Evolutionary conservation across 2,113 vertebrate genomes (phyloP).

Genomic region (Odobenus rosmarus): DNA sequence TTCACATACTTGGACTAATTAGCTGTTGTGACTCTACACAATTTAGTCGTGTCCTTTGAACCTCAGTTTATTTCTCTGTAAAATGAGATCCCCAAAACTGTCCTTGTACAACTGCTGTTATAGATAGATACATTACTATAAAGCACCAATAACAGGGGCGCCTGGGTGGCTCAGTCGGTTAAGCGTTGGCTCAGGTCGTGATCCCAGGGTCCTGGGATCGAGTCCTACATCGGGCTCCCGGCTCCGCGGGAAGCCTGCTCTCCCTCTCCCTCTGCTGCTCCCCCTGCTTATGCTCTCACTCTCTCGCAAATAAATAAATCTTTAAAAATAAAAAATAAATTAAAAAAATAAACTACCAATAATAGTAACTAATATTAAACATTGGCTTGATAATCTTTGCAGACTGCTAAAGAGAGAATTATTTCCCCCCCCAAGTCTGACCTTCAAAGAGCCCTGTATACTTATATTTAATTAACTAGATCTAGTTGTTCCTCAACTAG

Average conservation of each 20-base stretch:
- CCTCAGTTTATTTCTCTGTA: background rate
- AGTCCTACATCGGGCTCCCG: accelerated
- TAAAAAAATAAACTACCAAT: background rate
- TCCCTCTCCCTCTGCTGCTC: background rate
- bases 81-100: background rate
- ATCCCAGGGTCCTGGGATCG: background rate
- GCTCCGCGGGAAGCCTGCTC: background rate
- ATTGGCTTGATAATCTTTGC: background rate
- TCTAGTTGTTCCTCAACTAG: background rate
- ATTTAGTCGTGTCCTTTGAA: background rate
- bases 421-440: background rate
- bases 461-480: background rate
- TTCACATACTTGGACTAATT: background rate
- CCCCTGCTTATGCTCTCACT: background rate
- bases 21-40: background rate
- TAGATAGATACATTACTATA: background rate
- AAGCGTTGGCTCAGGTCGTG: background rate
- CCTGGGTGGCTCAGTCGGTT: background rate
- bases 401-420: background rate
- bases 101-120: background rate
- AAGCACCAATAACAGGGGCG: background rate
- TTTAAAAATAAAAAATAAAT: background rate
- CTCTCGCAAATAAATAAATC: background rate
- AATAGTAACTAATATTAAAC: background rate
- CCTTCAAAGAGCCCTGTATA: background rate